phyloP scores from a whole-genome alignment of 2,888 invertebrate genomes.

The Nomada fucata region DNA sequence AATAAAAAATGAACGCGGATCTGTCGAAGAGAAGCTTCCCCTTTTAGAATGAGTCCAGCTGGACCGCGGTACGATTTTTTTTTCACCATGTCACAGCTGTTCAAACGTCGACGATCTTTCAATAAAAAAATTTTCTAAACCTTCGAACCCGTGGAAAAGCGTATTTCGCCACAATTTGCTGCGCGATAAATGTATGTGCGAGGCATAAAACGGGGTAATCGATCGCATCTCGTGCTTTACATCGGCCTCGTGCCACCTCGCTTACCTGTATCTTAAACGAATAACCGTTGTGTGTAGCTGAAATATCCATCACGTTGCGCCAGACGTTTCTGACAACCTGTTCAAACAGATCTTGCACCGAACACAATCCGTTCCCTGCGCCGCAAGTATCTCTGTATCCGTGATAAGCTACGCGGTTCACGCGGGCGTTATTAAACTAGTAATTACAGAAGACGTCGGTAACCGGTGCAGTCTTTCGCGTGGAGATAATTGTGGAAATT shows the following conservation, averaged over 20 bases:
- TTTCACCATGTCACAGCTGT: no score
- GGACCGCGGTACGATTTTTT: no score
- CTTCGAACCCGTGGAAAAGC: background rate
- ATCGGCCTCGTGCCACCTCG: conserved; percentile 21
- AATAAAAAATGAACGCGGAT: no score
- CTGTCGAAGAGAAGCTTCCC: no score
- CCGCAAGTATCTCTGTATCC: background rate
- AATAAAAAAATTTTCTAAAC: no score
- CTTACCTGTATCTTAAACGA: conserved; percentile 43
- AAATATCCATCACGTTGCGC: conserved; percentile 35
- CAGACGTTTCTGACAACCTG: conserved; percentile 57
- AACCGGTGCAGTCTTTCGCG: background rate
- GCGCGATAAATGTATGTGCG: background rate
- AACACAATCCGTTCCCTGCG: conserved; percentile 22
- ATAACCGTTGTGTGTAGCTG: conserved; percentile 36
- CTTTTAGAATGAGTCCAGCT: no score
- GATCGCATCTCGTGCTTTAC: conserved; percentile 13
- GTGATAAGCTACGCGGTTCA: conserved; percentile 3
- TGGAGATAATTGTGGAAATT: conserved; percentile 22
- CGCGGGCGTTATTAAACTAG: background rate
- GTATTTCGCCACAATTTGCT: background rate
- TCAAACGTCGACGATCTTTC: no score
- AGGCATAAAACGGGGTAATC: conserved; percentile 22
- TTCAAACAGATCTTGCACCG: conserved; percentile 42
- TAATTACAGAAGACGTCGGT: no score